phyloP scores from a whole-genome alignment of 2,888 invertebrate species.

The Marronus borbonicus region DNA sequence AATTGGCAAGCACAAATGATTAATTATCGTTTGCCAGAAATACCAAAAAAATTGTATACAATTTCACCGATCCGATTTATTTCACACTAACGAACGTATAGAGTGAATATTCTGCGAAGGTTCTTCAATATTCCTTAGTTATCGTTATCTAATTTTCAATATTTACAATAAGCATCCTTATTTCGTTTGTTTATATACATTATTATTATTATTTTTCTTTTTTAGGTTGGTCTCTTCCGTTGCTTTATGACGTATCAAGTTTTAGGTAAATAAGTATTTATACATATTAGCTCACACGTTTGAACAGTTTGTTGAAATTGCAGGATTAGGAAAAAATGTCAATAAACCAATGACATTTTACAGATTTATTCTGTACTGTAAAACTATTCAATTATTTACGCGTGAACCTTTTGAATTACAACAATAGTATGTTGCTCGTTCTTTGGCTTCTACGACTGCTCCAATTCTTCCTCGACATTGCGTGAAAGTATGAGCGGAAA shows the following conservation, averaged over 20 bases:
- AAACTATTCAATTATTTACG: too few species aligned
- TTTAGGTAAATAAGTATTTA: not conserved
- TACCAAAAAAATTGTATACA: not conserved
- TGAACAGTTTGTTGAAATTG: not conserved
- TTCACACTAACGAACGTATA: not conserved
- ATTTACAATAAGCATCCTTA: not conserved
- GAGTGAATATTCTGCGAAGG: not conserved
- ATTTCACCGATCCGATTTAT: too few species aligned
- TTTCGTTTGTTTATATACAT: not conserved
- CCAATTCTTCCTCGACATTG: too few species aligned
- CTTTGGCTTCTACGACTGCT: too few species aligned
- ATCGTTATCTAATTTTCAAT: not conserved
- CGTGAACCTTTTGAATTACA: too few species aligned
- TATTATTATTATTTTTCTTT: not conserved
- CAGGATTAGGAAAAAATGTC: too few species aligned
- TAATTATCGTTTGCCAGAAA: not conserved
- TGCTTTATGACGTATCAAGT: conserved; percentile 4
- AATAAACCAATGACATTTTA: too few species aligned
- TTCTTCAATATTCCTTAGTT: not conserved
- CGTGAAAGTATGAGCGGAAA: too few species aligned
- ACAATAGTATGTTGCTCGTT: too few species aligned
- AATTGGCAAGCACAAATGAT: conserved; percentile 1
- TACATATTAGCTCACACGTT: not conserved
- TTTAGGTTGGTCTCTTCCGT: conserved; percentile 9
- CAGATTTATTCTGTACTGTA: too few species aligned